Evolutionary conservation across 2,797 vertebrate species (phyloP).

Genomic region (Halcyon leucocephala): DNA sequence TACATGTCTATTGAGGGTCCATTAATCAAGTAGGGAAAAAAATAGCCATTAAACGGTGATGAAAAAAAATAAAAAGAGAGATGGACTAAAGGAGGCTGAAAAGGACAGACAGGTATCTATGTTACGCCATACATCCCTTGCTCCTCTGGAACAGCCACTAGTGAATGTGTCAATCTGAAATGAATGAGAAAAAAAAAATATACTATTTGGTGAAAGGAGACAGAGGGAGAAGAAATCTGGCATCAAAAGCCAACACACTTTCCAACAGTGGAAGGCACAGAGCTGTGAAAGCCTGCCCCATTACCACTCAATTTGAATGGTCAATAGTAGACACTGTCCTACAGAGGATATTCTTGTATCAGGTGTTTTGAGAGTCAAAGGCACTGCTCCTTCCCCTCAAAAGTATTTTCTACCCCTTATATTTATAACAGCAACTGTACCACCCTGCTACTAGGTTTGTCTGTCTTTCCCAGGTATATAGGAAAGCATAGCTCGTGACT

Average conservation of each 20-base stretch:
- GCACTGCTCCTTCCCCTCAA: not conserved
- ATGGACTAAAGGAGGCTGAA: not conserved
- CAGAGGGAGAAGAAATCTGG: not conserved
- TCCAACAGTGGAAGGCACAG: not conserved
- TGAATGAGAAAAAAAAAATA: not conserved
- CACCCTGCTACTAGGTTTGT: not conserved
- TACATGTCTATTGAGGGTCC: not conserved
- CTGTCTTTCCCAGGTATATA: accelerated
- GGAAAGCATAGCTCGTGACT: not conserved
- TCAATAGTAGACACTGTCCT: not conserved
- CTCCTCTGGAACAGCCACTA: not conserved
- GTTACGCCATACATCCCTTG: not conserved
- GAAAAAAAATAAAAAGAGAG: not conserved
- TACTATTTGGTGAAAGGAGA: not conserved
- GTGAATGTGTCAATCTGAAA: not conserved
- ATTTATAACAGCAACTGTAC: not conserved
- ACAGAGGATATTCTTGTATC: not conserved
- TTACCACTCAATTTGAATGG: not conserved
- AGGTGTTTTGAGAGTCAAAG: not conserved
- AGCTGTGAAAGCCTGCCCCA: not conserved
- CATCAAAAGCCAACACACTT: not conserved
- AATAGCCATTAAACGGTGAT: not conserved
- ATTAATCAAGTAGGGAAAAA: not conserved
- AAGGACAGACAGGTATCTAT: not conserved
- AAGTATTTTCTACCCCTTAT: not conserved